A percentile compares a stretch with the other conserved stretches of the same genome.
These are phyloP conservation scores for Stramonita haemastoma DNA, from an alignment of 2,888 invertebrate species.

Conservation along the genomic window DNA sequence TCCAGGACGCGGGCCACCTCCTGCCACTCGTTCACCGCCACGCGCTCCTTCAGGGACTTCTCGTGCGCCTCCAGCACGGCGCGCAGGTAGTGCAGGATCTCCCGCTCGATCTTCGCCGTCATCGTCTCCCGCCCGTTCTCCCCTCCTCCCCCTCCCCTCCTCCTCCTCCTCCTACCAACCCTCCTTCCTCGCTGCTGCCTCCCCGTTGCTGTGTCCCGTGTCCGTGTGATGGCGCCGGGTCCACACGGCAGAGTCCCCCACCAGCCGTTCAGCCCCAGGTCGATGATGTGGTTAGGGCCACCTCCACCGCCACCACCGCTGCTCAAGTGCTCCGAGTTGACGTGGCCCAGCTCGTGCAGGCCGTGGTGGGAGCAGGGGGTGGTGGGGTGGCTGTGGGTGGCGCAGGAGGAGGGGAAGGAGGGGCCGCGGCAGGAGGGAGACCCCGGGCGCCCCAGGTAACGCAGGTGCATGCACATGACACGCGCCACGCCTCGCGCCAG, in stretches of 20 bases:
- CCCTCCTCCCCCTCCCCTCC: constrained; percentile 8
- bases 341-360: constrained; percentile 25
- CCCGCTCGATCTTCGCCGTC: constrained; percentile 58
- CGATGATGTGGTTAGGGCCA: constrained; percentile 20
- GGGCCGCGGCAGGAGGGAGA: constrained; percentile 14
- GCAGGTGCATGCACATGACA: constrained; percentile 59
- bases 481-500: constrained; percentile 61
- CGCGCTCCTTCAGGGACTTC: constrained; percentile 58
- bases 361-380: constrained; percentile 20
- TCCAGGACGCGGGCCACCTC: constrained; percentile 80
- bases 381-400: not conserved
- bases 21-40: constrained; percentile 71
- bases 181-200: constrained; percentile 23
- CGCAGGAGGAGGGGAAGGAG: constrained; percentile 30
- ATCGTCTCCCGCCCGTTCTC: constrained; percentile 1
- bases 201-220: not conserved
- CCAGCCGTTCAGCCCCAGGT: constrained; percentile 35
- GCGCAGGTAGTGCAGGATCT: constrained; percentile 68
- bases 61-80: constrained; percentile 67
- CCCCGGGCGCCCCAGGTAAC: constrained; percentile 45
- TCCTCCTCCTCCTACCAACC: not conserved
- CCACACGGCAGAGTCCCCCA: constrained; percentile 37
- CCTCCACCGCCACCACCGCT: not conserved
- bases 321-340: not conserved
- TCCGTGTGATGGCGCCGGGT: not conserved